Base-by-base conservation (phyloP, 2,797 vertebrate species). In the Pteropus rufus region DNA sequence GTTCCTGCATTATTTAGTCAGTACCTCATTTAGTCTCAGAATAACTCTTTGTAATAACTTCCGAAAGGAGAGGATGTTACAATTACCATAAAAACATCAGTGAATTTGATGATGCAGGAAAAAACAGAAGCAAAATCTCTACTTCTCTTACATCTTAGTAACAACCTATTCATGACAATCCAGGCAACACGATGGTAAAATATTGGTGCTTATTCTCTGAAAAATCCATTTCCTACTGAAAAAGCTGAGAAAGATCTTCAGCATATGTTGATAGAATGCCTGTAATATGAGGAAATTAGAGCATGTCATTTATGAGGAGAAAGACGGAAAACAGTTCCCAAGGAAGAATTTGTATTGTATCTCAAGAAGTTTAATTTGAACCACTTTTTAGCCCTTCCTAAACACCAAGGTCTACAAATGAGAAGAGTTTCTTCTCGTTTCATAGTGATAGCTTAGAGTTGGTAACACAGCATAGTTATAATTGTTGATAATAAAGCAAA, bases 1-100 rank as follows among this genome's bases (percentile, higher is more conserved):
- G 26, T 84, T 92, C 10, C 24, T 91, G 21, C 54, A 73, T 82
- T 77, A 19, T 72, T 95, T 18, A 58, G 76, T 90, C 85, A 91
- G 94, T 95, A 96, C 72, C 8, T 29, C 31, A 94, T 94, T 96
- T 95, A 92, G 31, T 84, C 24, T 87, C 44, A 90, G 36, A 31
- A 52, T 90, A 93, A 56, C 72, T 93, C 14, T 70, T 89, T 90
- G 16, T 62, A 89, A 41, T 84, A 88, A 94, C 46, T 10, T 95
- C 18, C 73, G 60, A 94, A 89, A 84, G 26, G 18, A 89, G 39
- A 80, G 18, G 54, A 81, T 92, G 21, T 85, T 70, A 72, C 24
- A 73, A 94, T 56, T 77, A 80, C 34, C 41, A 84, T 80, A 87
- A 97, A 94, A 86, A 52, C 49, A 81, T 80, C 16, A 81, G 12